These are phyloP conservation scores for Rhombomys opimus DNA, from an alignment of 2,113 vertebrate genomes.

Conservation along the genomic window DNA sequence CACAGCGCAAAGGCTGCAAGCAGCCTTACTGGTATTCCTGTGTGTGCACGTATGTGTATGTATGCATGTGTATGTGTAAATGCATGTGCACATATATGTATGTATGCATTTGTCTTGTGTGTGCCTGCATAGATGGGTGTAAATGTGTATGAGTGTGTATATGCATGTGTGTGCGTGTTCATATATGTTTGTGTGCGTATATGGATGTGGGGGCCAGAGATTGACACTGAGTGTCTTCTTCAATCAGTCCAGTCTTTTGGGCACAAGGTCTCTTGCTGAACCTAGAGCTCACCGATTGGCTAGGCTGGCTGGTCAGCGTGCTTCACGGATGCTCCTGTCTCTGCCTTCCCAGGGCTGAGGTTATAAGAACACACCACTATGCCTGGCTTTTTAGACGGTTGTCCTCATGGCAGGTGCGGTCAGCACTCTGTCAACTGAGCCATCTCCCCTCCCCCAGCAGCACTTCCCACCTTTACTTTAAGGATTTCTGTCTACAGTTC, in stretches of 20 bases:
- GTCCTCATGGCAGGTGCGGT: not conserved
- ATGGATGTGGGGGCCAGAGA: not conserved
- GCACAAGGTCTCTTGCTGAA: not conserved
- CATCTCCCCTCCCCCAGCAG: not conserved
- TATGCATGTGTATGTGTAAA: not conserved
- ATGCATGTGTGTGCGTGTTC: not conserved
- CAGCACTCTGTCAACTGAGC: not conserved
- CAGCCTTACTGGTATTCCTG: not conserved
- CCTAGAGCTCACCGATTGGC: too few species aligned
- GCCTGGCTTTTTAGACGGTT: not conserved
- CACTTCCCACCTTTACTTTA: not conserved
- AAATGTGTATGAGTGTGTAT: not conserved
- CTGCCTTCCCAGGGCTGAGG: not conserved
- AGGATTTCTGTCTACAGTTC: not conserved
- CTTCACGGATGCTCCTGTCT: not conserved
- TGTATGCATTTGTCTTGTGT: too few species aligned
- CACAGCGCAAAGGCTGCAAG: rapidly evolving
- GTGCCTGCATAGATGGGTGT: not conserved
- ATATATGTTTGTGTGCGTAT: not conserved
- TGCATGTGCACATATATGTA: not conserved
- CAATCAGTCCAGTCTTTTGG: not conserved
- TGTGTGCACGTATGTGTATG: not conserved
- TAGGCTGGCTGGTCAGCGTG: not conserved
- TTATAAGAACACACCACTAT: not conserved
- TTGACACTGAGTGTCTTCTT: too few species aligned